Evolutionary conservation across 2,113 vertebrate genomes (phyloP).

Genomic region (Hylia prasina): DNA sequence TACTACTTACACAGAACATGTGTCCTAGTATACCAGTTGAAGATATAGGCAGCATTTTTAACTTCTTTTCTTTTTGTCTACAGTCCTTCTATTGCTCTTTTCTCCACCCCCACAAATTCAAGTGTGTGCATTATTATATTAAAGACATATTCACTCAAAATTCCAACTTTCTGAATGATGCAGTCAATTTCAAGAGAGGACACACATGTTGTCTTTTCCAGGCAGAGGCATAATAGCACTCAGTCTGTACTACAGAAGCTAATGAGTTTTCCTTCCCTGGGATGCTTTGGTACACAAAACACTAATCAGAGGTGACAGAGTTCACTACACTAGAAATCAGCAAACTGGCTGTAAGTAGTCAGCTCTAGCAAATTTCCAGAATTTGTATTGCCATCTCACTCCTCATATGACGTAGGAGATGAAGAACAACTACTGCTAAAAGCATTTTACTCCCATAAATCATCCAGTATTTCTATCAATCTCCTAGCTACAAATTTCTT

Average conservation of each 20-base stretch:
- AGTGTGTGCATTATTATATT: background rate
- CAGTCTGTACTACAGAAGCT: background rate
- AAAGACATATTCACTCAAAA: background rate
- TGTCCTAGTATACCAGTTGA: background rate
- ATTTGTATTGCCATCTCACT: background rate
- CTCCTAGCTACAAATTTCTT: background rate
- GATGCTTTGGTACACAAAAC: background rate
- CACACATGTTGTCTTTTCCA: background rate
- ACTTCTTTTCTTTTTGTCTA: background rate
- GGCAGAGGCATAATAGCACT: background rate
- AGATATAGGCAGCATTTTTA: background rate
- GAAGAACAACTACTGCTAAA: background rate
- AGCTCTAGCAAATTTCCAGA: background rate
- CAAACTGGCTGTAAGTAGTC: background rate
- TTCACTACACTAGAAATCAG: background rate
- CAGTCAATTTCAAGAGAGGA: background rate
- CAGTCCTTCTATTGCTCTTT: background rate
- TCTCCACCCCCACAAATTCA: background rate
- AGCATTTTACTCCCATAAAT: background rate
- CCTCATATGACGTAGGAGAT: background rate
- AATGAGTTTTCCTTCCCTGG: background rate
- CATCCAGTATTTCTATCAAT: background rate
- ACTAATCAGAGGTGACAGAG: background rate
- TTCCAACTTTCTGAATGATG: background rate
- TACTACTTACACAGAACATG: background rate